These are phyloP conservation scores for Cotesia congregata DNA, from an alignment of 2,888 invertebrate species.

Conservation along the genomic window DNA sequence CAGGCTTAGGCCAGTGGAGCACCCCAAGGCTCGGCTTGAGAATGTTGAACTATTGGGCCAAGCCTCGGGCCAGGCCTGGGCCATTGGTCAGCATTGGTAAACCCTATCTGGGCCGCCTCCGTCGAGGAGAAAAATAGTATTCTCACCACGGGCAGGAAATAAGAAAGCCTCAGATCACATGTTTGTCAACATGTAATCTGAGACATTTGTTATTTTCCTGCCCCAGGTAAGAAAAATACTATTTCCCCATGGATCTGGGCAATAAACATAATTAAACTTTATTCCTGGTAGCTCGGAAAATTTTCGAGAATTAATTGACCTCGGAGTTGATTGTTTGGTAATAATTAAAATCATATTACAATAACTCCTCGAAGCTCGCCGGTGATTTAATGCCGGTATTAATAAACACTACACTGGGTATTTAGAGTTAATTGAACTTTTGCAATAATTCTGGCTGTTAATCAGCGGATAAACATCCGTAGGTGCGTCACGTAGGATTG, in stretches of 20 bases:
- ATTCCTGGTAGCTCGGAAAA: background rate
- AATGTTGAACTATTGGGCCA: too few species aligned
- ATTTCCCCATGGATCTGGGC: background rate
- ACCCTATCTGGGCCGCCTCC: too few species aligned
- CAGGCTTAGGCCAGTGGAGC: too few species aligned
- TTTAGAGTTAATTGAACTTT: conserved; percentile 17
- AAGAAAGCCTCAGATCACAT: too few species aligned
- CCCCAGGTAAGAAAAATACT: too few species aligned
- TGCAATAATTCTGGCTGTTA: conserved; percentile 3
- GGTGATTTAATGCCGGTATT: background rate
- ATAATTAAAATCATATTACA: background rate
- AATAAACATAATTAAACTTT: background rate
- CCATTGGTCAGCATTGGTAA: too few species aligned
- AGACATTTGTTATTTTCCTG: too few species aligned
- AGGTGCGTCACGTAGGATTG: background rate
- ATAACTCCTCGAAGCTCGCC: background rate
- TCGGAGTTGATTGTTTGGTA: background rate
- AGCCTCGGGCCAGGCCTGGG: too few species aligned
- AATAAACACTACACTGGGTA: background rate
- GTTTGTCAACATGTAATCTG: too few species aligned
- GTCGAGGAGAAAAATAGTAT: too few species aligned
- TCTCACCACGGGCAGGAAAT: too few species aligned
- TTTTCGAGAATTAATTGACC: background rate
- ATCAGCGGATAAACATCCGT: background rate
- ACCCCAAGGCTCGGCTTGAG: too few species aligned